Base-by-base conservation (phyloP, 1,140 invertebrate species). In the Zaprionus africanus region DNA sequence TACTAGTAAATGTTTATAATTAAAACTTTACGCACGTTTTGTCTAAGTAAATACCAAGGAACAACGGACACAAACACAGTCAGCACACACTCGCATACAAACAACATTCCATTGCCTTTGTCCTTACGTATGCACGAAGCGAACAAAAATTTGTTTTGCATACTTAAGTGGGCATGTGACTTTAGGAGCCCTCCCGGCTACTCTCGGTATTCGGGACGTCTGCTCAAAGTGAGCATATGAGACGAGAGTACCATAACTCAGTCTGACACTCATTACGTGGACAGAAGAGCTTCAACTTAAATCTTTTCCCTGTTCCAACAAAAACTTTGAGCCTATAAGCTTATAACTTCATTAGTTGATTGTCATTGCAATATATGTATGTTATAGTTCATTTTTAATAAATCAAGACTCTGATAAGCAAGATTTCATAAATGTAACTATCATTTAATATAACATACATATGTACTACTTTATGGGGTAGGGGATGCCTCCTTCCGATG, bases 11-110 rank as follows among this genome's bases (percentile, higher is more conserved):
- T 87, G 74, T 83, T 83, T 87, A 78, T 83, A 87, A 88, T 87
- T 87, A 87, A 87, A 87, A 88, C 84, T 87, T 87, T 81, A 87
- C 84, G 84, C 84, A 87, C 84, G 84, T 87, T 88, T 87, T 87
- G 83, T 79, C 84, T 82, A 81, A 87, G 83, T 87, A 87, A 87
- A 87, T 87, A 88, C 74, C 64, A 81, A 71, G 74, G 68, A 69
- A 63, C 38, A 53, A 56, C 26, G 43, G 28, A 57, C 56, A 64
- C 38, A 68, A 76, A 64, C 53, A 79, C 69, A 67, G 4, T 43
- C 5, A 6, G 5, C 22, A 64, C 22, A 51, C 57, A 56, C n/a
- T 7, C 15, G 6, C 15, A 53, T 31, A 68, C 79, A 76, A 61
- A 79, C 66, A 68, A 28, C 57, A 59, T 76, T 67, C 43, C 66